phyloP scores from a whole-genome alignment of 2,888 invertebrate genomes.

The Ormyrus nitidulus region DNA sequence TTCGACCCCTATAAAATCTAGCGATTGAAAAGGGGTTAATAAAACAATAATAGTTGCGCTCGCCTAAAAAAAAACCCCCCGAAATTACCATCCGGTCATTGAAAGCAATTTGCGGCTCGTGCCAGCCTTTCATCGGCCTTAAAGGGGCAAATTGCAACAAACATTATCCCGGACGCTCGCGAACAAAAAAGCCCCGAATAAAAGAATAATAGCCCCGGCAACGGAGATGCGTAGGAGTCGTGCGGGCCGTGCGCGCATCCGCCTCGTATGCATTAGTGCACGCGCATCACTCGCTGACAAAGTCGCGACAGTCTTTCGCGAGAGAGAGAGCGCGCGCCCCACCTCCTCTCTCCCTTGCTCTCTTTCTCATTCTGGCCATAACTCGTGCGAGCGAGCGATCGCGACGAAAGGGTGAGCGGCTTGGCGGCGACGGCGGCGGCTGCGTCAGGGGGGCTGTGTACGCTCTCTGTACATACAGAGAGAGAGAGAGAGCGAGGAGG shows the following conservation, averaged over 20 bases:
- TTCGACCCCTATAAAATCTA: no score
- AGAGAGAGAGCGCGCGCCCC: slow-evolving; percentile 7
- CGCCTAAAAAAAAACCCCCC: no score
- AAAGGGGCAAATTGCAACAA: background rate
- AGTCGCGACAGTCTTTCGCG: slow-evolving; percentile 51
- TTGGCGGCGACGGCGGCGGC: slow-evolving; percentile 17
- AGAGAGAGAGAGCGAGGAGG: slow-evolving; percentile 8
- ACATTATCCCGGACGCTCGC: background rate
- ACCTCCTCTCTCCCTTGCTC: slow-evolving; percentile 2
- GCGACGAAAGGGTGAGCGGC: slow-evolving; percentile 55
- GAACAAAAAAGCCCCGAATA: slow-evolving; percentile 3
- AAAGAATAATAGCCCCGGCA: slow-evolving; percentile 11
- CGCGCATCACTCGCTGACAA: slow-evolving; percentile 52
- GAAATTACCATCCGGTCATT: no score
- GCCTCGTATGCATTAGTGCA: slow-evolving; percentile 35
- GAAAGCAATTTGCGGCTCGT: no score
- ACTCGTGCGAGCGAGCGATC: slow-evolving; percentile 18
- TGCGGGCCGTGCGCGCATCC: slow-evolving; percentile 34
- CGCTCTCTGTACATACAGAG: slow-evolving; percentile 19
- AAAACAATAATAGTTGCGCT: no score
- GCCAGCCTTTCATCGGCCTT: no score
- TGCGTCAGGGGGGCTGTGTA: slow-evolving; percentile 54
- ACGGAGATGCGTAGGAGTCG: slow-evolving; percentile 44
- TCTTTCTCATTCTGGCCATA: slow-evolving; percentile 16
- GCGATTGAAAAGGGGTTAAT: no score